These are phyloP conservation scores for Piliocolobus tephrosceles DNA, from an alignment of 2,113 vertebrate genomes.

Conservation along the genomic window DNA sequence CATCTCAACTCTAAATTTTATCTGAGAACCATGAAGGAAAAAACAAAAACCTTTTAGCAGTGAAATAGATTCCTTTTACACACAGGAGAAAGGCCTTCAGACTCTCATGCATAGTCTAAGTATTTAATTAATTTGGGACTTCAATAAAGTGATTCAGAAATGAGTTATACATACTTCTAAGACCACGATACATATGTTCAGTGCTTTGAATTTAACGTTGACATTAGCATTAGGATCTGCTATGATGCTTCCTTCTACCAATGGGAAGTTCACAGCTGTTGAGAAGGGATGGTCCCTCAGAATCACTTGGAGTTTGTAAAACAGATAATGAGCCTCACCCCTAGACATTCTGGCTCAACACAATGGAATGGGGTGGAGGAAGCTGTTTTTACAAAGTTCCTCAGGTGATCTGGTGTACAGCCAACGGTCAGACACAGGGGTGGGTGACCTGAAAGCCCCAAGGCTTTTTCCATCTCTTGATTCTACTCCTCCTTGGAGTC, in stretches of 20 bases:
- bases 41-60: background rate
- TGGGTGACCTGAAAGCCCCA: too few species aligned
- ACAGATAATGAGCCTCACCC: background rate
- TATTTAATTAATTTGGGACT: background rate
- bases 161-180: background rate
- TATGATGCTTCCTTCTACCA: background rate
- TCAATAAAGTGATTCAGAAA: background rate
- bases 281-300: background rate
- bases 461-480: background rate
- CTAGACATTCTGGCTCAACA: background rate
- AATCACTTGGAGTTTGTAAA: background rate
- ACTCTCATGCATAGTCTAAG: background rate
- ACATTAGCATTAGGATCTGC: background rate
- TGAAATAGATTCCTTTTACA: background rate
- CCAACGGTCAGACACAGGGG: background rate
- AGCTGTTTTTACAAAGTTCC: background rate
- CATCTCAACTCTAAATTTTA: background rate
- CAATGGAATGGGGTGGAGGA: background rate
- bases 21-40: background rate
- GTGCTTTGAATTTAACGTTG: background rate
- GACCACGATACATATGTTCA: background rate
- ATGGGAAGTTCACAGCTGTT: background rate
- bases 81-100: background rate
- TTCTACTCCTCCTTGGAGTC: background rate
- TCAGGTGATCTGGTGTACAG: background rate